Conservation (phyloP, 2,797 vertebrate genomes). For the Meda fulgida region DNA sequence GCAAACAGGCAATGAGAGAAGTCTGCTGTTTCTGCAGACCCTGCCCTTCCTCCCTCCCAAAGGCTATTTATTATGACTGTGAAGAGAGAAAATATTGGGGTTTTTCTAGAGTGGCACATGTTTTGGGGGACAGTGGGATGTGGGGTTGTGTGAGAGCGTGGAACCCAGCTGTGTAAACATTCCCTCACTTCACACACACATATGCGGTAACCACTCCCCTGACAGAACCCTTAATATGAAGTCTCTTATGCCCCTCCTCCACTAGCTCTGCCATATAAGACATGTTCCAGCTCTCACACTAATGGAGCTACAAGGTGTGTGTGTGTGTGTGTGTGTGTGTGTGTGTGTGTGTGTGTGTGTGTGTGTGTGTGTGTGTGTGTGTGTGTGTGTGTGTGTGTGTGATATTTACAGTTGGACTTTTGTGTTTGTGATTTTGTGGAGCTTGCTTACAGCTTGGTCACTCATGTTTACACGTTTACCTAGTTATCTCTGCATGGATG, state of each 20-base stretch:
- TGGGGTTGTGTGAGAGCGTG: conserved; percentile 39
- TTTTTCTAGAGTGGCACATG: conserved; percentile 61
- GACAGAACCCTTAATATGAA: conserved; percentile 35
- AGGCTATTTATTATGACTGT: conserved; percentile 71
- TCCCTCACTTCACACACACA: conserved; percentile 34
- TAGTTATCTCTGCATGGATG: neutral
- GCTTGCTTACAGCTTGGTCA: neutral
- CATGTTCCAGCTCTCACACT: conserved; percentile 12
- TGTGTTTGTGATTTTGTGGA: neutral
- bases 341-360: too few species aligned
- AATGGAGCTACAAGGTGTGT: neutral
- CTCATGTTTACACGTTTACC: neutral
- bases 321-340: neutral
- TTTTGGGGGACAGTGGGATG: conserved; percentile 42
- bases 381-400: neutral
- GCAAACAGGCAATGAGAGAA: conserved; percentile 56
- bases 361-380: neutral
- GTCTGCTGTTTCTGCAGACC: conserved; percentile 51
- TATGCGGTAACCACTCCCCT: conserved; percentile 26
- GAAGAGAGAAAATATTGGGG: conserved; percentile 67
- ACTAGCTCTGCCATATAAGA: conserved; percentile 22
- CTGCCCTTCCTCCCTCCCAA: conserved; percentile 22
- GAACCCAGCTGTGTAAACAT: conserved; percentile 57
- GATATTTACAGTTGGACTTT: conserved; percentile 17
- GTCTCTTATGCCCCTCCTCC: conserved; percentile 29